phyloP scores from a whole-genome alignment of 2,113 vertebrate genomes.

The Menura novaehollandiae region DNA sequence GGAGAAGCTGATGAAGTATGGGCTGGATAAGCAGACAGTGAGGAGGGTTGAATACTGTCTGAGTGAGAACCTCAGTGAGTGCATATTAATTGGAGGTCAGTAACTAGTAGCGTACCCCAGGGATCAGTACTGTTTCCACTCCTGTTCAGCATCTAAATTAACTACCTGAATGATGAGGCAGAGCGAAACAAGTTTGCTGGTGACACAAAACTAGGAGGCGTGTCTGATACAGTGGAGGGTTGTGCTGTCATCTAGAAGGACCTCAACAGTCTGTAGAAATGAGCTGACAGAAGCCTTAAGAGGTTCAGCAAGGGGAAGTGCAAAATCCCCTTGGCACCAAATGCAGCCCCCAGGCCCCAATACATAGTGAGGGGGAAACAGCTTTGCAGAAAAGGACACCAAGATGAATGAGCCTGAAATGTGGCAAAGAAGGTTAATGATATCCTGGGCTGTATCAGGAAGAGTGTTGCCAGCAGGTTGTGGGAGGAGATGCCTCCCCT shows the following conservation, averaged over 20 bases:
- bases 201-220: neutral
- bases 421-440: neutral
- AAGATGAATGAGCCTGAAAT: neutral
- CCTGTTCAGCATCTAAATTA: neutral
- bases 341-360: neutral
- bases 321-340: neutral
- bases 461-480: neutral
- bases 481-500: neutral
- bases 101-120: neutral
- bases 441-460: neutral
- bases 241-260: neutral
- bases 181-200: neutral
- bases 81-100: neutral
- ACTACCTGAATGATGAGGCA: neutral
- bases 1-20: neutral
- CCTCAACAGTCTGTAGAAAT: neutral
- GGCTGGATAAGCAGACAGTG: neutral
- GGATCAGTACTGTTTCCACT: neutral
- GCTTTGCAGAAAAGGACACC: neutral
- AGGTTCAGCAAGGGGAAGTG: neutral
- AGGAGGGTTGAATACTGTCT: neutral
- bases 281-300: neutral
- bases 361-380: neutral
- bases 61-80: neutral
- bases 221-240: neutral